Base-by-base conservation (phyloP, 92 coral and sea anemone genomes). In the Virgularia gustaviana region DNA sequence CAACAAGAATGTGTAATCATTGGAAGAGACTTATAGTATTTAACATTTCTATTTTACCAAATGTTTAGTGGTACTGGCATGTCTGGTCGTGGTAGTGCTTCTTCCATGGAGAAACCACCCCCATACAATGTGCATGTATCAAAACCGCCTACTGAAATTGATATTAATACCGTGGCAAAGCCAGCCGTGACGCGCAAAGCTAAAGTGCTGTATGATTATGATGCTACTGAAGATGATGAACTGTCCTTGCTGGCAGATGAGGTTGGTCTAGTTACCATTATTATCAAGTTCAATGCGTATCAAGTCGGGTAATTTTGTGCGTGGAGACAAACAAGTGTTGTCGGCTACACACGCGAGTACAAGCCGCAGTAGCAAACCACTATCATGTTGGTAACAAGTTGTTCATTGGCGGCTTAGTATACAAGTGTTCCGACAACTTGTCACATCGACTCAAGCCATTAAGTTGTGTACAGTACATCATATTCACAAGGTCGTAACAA, bases 201-300 rank as follows among this genome's bases (percentile, higher is more conserved):
- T 49, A 91, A 84, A 82, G 97, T 91, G 16, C 66, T 91, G 49
- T 91, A 91, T 76, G 97, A 91, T 72, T 91, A 91, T 49, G 97
- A 91, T 70, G 97, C 97, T 32, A 77, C 90, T 12, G 97, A 88
- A 62, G 84, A 86, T 67, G 88, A 78, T 72, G 97, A 91, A 70
- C 81, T 91, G 72, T 91, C 97, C 2, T 89, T 91, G 59, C 86
- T 91, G 10, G 95, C 97, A 59, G 97, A 91, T 77, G 97, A 91
- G 87, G 97, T 91, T 71, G 64, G 89, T 78, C 44, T 45, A 36
- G 34, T 66, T 23, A 11, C 34, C 16, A 20, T 25, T 37, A 12
- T 51, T 12, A 54, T 20, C n/a, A 23, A 20, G 9, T 41, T 28
- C 9, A 38, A 19, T 7, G 10, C 41, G 4, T 23, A 19, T 49